Conservation (phyloP, 2,113 vertebrate species). For the Australoheros scitulus region DNA sequence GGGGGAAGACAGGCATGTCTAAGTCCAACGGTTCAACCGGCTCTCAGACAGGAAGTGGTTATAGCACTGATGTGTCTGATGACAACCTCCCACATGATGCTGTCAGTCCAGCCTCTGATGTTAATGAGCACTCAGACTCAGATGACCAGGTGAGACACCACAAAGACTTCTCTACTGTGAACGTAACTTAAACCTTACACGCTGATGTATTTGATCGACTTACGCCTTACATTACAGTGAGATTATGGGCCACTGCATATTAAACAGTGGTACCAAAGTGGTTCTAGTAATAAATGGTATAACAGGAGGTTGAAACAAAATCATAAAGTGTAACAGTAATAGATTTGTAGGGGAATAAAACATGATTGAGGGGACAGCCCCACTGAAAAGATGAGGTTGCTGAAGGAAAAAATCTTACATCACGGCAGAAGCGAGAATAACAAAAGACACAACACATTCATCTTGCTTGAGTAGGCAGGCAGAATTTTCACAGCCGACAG, state of each 20-base stretch:
- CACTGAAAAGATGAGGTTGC: not conserved
- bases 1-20: constrained; percentile 83
- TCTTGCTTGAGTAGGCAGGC: not conserved
- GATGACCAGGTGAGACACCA: constrained; percentile 88
- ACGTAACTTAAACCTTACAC: not conserved
- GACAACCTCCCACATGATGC: constrained; percentile 91
- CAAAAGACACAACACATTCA: not conserved
- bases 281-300: not conserved
- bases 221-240: no score
- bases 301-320: not conserved
- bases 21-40: constrained; percentile 94
- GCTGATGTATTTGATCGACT: no score
- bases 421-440: not conserved
- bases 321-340: not conserved
- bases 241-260: not conserved
- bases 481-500: not conserved
- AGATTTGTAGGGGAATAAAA: not conserved
- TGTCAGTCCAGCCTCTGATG: constrained; percentile 87
- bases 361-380: not conserved
- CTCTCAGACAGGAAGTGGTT: constrained; percentile 97
- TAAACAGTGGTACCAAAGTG: not conserved
- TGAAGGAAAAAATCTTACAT: not conserved
- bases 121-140: constrained; percentile 91
- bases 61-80: constrained; percentile 96
- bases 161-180: not conserved